These are phyloP conservation scores for Solen grandis DNA, from an alignment of 1,140 invertebrate species.

Conservation along the genomic window DNA sequence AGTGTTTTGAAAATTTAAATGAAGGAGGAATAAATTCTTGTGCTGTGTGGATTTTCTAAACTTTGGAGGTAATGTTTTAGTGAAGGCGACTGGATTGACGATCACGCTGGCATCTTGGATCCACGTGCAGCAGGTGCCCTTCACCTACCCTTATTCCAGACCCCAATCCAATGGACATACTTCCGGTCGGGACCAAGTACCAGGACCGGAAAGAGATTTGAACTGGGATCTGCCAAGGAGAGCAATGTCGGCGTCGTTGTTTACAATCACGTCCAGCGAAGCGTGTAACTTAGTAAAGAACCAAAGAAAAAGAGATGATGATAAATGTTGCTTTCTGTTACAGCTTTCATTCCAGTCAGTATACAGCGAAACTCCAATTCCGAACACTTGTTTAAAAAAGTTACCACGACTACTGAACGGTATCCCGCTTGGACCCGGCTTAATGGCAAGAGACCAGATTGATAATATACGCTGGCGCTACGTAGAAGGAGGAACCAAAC, in stretches of 20 bases:
- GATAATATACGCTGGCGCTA: slow-evolving; percentile 68
- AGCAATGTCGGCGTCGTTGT: neutral
- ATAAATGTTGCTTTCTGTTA: slow-evolving; percentile 66
- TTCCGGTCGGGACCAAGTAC: neutral
- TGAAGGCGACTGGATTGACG: too few species aligned
- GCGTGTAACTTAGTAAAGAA: slow-evolving; percentile 57
- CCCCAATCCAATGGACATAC: neutral
- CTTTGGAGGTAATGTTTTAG: too few species aligned
- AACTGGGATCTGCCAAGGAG: neutral
- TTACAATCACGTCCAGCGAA: slow-evolving; percentile 50
- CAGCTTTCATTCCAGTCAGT: slow-evolving; percentile 66
- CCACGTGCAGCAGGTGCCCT: neutral
- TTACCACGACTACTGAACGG: slow-evolving; percentile 70
- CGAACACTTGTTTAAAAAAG: slow-evolving; percentile 64
- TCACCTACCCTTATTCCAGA: neutral
- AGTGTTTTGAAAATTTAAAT: too few species aligned
- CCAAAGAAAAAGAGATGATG: slow-evolving; percentile 58
- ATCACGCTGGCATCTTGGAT: neutral
- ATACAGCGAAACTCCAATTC: slow-evolving; percentile 65
- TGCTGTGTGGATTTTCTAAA: too few species aligned
- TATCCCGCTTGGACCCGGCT: slow-evolving; percentile 72
- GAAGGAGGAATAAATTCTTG: too few species aligned
- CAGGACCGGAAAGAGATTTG: neutral
- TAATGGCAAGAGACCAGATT: slow-evolving; percentile 63
- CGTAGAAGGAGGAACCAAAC: slow-evolving; percentile 64